phyloP scores from a whole-genome alignment of 2,113 vertebrate species.

The Trichechus manatus region DNA sequence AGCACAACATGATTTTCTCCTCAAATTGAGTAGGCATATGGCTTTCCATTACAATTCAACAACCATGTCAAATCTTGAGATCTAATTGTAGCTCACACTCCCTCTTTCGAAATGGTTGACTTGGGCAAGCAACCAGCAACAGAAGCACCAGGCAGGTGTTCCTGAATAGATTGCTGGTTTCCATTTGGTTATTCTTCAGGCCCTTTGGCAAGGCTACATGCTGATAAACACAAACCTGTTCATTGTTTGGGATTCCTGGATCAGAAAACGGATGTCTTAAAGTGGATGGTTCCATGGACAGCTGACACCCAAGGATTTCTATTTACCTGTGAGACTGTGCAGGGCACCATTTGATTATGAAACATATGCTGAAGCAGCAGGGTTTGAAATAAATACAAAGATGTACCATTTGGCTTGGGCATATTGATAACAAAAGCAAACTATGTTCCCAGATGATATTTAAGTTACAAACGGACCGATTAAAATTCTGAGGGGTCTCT shows the following conservation, averaged over 20 bases:
- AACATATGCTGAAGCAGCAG: constrained; percentile 77
- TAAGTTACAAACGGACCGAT: constrained; percentile 61
- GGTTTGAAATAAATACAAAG: constrained; percentile 71
- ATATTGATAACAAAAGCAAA: constrained; percentile 69
- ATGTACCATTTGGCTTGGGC: constrained; percentile 65
- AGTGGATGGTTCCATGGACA: constrained; percentile 27
- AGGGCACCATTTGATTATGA: constrained; percentile 61
- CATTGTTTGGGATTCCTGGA: constrained; percentile 60
- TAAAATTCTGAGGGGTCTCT: constrained; percentile 69
- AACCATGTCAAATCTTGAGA: constrained; percentile 69
- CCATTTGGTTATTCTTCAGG: constrained; percentile 67
- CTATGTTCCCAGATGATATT: constrained; percentile 59
- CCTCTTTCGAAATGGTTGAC: constrained; percentile 62
- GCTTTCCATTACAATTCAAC: constrained; percentile 75
- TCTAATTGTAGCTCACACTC: constrained; percentile 60
- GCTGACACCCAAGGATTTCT: constrained; percentile 50
- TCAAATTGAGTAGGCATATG: constrained; percentile 61
- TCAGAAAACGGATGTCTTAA: constrained; percentile 64
- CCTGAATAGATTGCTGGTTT: constrained; percentile 55
- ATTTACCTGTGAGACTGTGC: constrained; percentile 44
- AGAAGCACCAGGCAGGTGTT: constrained; percentile 72
- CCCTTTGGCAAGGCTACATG: constrained; percentile 62
- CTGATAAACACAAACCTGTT: constrained; percentile 72
- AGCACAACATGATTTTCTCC: constrained; percentile 17
- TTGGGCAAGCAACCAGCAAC: constrained; percentile 66